Evolutionary conservation across 2,797 vertebrate genomes (phyloP), one percentile per base, ranked within the genome.

Genomic region (Parotocinclus haroldoi): DNA sequence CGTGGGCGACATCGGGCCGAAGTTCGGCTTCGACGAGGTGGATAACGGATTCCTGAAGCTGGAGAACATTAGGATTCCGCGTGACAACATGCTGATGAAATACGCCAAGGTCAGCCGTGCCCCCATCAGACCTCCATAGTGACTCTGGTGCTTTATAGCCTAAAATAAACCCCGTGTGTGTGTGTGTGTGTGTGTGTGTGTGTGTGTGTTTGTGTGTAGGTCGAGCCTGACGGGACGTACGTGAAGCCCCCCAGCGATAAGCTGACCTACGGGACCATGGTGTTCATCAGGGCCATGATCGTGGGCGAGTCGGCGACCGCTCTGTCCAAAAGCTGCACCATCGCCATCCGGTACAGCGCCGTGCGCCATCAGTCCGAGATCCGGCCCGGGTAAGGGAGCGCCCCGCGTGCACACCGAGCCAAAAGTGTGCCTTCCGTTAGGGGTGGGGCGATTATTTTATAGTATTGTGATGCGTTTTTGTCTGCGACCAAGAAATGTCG

Each of bases 71-170:
- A 89, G 95, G 51, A 94, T 99, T 66, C 95, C 96, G 51, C 91
- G 96, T 14, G 94, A 96, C 0, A 96, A 99, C 82, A 99, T 99
- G 97, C 88, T 99, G 74, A 99, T 99, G 97, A 99, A 98, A 72
- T 91, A 94, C 0, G 91, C 96, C 19, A 92, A 98, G 95, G 96
- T 99, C 79, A 83, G 56, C 11, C 36, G 9, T 13, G 18, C 27
- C 27, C 2, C 27, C 27, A 5, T 12, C 8, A 10, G 1, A 0
- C 39, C 13, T 3, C 3, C 16, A 10, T n/a, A 10, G 7, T 52
- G 3, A 10, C 51, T 11, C 6, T 10, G 19, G 48, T 54, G 52
- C 18, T 70, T n/a, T 57, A 36, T 57, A 14, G 27, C 27, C 27
- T 5, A 27, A 27, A 2, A 2, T 27, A 46, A 11, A 0, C n/a